Percentiles rank a stretch among this genome's conserved stretches.
Conservation (phyloP, 2,888 invertebrate species). For the Mythimna ferrago region DNA sequence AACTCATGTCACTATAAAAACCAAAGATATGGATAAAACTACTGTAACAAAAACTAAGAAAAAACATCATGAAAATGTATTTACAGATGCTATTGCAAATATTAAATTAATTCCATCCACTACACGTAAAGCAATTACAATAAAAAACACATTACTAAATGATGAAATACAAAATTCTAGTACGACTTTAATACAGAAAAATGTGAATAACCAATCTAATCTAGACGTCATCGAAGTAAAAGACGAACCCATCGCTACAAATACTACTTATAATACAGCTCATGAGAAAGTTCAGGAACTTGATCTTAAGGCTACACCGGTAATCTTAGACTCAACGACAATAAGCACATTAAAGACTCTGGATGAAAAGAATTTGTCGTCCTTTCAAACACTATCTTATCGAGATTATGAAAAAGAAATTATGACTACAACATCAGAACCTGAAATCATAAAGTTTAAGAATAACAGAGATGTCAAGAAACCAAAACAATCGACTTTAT, state of each 20-base stretch:
- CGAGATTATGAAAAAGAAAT: neutral
- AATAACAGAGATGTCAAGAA: neutral
- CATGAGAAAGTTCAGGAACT: neutral
- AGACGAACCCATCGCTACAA: neutral
- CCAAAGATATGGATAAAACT: neutral
- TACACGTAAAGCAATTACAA: neutral
- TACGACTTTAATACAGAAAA: neutral
- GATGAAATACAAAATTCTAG: neutral
- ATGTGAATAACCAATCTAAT: neutral
- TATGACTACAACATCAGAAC: neutral
- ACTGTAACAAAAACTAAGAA: neutral
- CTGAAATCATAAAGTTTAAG: neutral
- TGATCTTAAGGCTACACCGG: neutral
- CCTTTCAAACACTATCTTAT: neutral
- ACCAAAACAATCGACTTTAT: neutral
- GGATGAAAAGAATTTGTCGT: neutral
- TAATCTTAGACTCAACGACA: neutral
- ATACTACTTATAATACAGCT: neutral
- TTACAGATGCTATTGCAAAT: neutral
- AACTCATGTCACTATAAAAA: neutral
- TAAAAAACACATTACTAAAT: neutral
- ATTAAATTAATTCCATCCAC: neutral
- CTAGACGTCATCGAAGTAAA: neutral
- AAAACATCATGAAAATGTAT: neutral
- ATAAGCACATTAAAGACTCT: neutral